A percentile compares a stretch with the other conserved stretches of the same genome.
These are phyloP conservation scores for Eulemur albifrons DNA, from an alignment of 2,797 vertebrate species.

Conservation along the genomic window DNA sequence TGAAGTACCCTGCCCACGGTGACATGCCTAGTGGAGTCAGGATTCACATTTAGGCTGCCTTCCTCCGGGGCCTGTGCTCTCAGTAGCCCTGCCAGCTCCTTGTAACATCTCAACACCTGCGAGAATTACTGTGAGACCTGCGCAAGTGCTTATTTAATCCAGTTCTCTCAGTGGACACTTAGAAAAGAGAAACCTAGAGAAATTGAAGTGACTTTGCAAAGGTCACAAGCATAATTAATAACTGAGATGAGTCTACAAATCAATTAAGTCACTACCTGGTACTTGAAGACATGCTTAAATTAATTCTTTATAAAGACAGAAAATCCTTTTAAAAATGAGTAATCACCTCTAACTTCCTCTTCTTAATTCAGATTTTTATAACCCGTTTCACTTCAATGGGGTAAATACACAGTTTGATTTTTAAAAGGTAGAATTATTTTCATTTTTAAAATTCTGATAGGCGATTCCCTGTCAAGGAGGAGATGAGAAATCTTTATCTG, in stretches of 20 bases:
- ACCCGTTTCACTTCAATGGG: background rate
- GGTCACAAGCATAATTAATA: background rate
- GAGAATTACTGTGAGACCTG: background rate
- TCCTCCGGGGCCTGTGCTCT: background rate
- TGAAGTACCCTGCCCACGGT: background rate
- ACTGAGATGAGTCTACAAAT: conserved; percentile 1
- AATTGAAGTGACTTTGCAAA: conserved; percentile 21
- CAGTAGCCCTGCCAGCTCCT: background rate
- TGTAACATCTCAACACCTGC: background rate
- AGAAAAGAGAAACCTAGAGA: background rate
- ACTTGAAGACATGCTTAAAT: conserved; percentile 31
- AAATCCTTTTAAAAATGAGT: conserved; percentile 32
- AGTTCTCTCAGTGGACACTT: background rate
- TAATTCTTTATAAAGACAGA: conserved; percentile 18
- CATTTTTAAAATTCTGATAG: background rate
- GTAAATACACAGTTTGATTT: conserved; percentile 9
- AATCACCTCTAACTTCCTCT: background rate
- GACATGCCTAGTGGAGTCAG: background rate
- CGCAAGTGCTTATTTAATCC: background rate
- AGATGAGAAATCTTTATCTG: background rate
- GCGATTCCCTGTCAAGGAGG: background rate
- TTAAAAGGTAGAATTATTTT: conserved; percentile 34
- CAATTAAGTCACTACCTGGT: background rate
- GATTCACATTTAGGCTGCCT: background rate
- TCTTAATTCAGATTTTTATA: conserved; percentile 32